Evolutionary conservation across 2,113 vertebrate species (phyloP).

Genomic region (Antechinus stuartii): DNA sequence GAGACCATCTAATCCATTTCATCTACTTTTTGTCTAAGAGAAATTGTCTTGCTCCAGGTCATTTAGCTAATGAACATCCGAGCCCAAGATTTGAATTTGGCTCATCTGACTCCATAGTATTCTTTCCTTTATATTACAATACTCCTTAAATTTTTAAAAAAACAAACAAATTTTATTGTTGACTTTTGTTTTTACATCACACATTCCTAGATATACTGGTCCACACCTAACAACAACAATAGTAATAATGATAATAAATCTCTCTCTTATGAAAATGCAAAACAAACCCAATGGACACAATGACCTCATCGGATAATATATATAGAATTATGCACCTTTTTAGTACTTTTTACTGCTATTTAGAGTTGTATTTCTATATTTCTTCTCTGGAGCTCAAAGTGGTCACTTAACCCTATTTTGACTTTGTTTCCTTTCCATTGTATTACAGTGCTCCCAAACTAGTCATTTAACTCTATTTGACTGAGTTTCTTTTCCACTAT

Average conservation of each 20-base stretch:
- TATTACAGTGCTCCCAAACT: too few relatives aligned
- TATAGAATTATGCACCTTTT: background rate
- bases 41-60: background rate
- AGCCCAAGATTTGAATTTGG: background rate
- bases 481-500: too few relatives aligned
- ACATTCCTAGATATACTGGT: background rate
- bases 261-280: background rate
- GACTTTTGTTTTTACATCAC: background rate
- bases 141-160: background rate
- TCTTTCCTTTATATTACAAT: background rate
- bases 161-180: background rate
- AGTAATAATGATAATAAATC: background rate
- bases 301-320: background rate
- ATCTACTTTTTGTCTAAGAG: background rate
- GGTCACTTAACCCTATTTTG: background rate
- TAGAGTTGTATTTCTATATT: background rate
- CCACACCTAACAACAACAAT: background rate
- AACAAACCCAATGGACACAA: background rate
- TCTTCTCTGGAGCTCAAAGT: background rate
- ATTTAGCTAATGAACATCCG: background rate
- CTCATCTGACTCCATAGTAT: background rate
- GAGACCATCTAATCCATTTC: background rate
- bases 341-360: background rate
- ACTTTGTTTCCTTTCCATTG: background rate
- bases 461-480: too few relatives aligned